Percentiles rank a stretch among this genome's conserved stretches.
These are phyloP conservation scores for Rhogogaster chlorosoma DNA, from an alignment of 2,888 invertebrate genomes.

Conservation along the genomic window DNA sequence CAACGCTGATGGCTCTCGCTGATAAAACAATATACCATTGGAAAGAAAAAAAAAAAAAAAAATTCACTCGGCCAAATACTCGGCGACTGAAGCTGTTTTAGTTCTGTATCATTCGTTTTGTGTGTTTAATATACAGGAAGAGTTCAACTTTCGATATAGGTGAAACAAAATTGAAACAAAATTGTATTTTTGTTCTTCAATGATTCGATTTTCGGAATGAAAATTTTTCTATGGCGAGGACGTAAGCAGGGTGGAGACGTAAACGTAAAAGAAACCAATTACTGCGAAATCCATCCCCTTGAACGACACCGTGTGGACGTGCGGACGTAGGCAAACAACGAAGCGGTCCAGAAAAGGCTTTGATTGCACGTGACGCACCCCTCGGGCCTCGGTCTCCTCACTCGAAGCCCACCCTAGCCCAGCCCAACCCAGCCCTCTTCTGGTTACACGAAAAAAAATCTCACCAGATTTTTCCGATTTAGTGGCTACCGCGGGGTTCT, in stretches of 20 bases:
- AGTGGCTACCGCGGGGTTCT: not conserved
- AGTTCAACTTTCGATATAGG: not conserved
- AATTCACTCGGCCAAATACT: not conserved
- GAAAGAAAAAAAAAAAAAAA: not conserved
- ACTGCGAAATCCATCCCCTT: not conserved
- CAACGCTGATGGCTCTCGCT: not conserved
- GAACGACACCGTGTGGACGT: not conserved
- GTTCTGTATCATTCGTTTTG: not conserved
- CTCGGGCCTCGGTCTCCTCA: not conserved
- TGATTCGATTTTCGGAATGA: not conserved
- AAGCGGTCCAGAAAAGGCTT: constrained; percentile 5
- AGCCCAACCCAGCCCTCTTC: not conserved
- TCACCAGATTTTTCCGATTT: constrained; percentile 4
- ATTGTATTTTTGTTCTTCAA: not conserved
- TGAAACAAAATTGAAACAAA: too few species aligned
- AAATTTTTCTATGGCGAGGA: not conserved
- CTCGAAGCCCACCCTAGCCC: not conserved
- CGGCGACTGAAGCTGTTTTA: not conserved
- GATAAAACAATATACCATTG: not conserved
- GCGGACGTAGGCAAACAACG: constrained; percentile 11
- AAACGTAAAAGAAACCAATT: constrained; percentile 28
- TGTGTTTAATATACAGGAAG: not conserved
- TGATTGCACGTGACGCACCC: constrained; percentile 29
- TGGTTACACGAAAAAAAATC: not conserved
- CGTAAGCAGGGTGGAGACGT: not conserved